A percentile compares a stretch with the other conserved stretches of the same genome.
phyloP scores from a whole-genome alignment of 2,113 vertebrate genomes.

The Thinocorus orbignyianus region DNA sequence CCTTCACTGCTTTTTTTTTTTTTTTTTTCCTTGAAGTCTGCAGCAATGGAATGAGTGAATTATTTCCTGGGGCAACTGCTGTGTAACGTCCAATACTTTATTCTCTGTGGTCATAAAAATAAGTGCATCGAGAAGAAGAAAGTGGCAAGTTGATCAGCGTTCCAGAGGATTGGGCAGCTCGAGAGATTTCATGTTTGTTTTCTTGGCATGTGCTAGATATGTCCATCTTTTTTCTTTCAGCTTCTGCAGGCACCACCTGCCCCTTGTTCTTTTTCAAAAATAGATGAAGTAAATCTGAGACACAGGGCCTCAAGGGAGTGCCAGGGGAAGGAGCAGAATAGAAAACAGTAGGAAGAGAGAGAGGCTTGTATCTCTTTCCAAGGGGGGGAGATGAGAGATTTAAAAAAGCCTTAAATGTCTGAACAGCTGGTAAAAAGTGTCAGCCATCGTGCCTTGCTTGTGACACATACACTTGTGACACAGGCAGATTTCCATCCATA shows the following conservation, averaged over 20 bases:
- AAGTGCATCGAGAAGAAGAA: conserved; percentile 31
- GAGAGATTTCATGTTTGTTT: conserved; percentile 52
- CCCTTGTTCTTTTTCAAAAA: conserved; percentile 35
- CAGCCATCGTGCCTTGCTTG: not conserved
- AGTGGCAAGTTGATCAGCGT: conserved; percentile 15
- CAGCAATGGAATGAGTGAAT: conserved; percentile 37
- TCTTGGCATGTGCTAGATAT: conserved; percentile 52
- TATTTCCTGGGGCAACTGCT: conserved; percentile 70
- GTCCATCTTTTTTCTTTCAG: conserved; percentile 53
- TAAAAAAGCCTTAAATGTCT: not conserved
- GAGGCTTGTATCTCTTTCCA: not conserved
- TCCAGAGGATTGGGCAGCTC: not conserved
- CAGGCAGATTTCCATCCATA: not conserved
- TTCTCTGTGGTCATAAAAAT: conserved; percentile 64
- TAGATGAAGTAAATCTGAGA: conserved; percentile 53
- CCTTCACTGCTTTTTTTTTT: not conserved
- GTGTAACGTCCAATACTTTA: conserved; percentile 56
- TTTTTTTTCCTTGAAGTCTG: conserved; percentile 62
- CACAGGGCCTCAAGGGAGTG: not conserved
- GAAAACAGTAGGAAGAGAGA: conserved; percentile 31
- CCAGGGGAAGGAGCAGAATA: conserved; percentile 14
- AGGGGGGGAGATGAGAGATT: not conserved
- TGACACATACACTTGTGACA: not conserved
- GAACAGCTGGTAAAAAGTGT: not conserved
- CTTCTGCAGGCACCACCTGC: conserved; percentile 32